Percentiles rank a stretch among this genome's conserved stretches.
Evolutionary conservation across 2,113 vertebrate genomes (phyloP).

Genomic region (Neopipo cinnamomea): DNA sequence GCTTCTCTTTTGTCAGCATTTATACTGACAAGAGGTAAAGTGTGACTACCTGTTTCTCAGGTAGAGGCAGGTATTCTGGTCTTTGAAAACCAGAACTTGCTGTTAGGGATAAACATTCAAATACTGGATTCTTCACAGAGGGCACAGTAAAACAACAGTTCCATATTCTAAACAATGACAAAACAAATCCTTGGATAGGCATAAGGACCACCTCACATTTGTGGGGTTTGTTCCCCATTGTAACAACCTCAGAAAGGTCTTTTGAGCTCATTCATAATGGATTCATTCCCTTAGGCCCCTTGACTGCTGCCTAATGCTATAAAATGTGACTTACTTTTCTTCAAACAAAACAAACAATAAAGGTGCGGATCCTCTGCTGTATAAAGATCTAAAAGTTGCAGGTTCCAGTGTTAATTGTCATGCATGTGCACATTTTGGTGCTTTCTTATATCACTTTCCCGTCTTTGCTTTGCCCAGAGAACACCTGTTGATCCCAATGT

Average conservation of each 20-base stretch:
- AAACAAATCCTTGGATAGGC: neutral
- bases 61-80: neutral
- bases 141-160: neutral
- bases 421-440: neutral
- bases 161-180: neutral
- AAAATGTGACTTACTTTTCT: neutral
- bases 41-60: neutral
- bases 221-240: rapidly evolving
- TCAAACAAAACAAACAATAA: neutral
- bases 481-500: neutral
- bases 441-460: neutral
- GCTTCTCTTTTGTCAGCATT: neutral
- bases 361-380: neutral
- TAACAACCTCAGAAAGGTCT: neutral
- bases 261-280: neutral
- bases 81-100: neutral
- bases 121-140: neutral
- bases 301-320: neutral
- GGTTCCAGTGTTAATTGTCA: neutral
- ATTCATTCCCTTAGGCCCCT: neutral
- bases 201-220: neutral
- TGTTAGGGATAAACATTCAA: neutral
- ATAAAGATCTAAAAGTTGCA: neutral
- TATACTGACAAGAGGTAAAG: neutral
- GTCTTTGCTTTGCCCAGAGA: neutral